Conservation (phyloP, 2,888 invertebrate genomes). For the Stenurella melanura region DNA sequence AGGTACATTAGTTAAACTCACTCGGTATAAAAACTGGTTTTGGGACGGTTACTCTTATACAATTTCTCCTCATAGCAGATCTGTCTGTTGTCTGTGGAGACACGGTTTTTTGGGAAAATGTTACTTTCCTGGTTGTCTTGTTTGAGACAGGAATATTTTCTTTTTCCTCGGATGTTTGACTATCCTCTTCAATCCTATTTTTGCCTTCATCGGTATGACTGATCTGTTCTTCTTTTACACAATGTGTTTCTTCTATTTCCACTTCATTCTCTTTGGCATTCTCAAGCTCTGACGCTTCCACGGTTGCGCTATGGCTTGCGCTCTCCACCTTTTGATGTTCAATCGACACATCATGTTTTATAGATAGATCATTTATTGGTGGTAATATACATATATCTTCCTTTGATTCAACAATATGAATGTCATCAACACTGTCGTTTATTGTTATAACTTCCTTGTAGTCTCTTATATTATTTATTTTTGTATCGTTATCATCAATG, state of each 20-base stretch:
- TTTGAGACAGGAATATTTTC: constrained; percentile 19
- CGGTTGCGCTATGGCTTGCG: not conserved
- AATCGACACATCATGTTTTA: not conserved
- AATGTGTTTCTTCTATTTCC: not conserved
- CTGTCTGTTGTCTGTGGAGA: constrained; percentile 34
- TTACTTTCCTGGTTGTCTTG: constrained; percentile 40
- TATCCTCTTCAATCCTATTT: not conserved
- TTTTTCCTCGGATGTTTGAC: not conserved
- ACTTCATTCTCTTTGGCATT: not conserved
- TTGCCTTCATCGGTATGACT: not conserved
- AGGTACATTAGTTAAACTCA: not conserved
- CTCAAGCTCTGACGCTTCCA: not conserved
- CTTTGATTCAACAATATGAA: not conserved
- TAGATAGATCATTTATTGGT: too few relatives aligned
- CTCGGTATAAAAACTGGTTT: constrained; percentile 25
- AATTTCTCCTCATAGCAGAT: constrained; percentile 20
- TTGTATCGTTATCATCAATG: too few relatives aligned
- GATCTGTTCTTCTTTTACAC: constrained; percentile 4
- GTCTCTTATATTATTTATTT: not conserved
- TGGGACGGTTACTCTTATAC: constrained; percentile 7
- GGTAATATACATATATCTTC: too few relatives aligned
- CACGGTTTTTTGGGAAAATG: constrained; percentile 41
- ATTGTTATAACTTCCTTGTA: constrained; percentile 20
- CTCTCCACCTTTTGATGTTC: not conserved
- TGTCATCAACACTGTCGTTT: constrained; percentile 21